Percentiles rank a stretch among this genome's conserved stretches.
phyloP scores from a whole-genome alignment of 2,797 vertebrate genomes.

The Macroramphosus scolopax region DNA sequence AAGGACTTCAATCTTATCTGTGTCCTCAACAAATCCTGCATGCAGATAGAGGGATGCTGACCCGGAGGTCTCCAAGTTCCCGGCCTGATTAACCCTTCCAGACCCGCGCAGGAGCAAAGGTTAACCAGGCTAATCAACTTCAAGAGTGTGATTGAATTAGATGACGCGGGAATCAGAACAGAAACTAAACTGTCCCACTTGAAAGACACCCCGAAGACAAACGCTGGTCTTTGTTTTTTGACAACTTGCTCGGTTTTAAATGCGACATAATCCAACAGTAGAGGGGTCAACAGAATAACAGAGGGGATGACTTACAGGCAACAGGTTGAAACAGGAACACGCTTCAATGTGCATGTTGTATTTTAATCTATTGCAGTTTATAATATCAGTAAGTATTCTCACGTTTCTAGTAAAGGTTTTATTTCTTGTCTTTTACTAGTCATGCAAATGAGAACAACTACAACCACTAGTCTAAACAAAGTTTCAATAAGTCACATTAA shows the following conservation, averaged over 20 bases:
- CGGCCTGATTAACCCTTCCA: conserved; percentile 87
- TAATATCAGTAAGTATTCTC: conserved; percentile 33
- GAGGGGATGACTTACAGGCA: conserved; percentile 1
- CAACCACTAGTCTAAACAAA: conserved; percentile 24
- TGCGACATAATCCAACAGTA: not conserved
- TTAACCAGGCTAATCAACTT: conserved; percentile 84
- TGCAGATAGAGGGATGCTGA: conserved; percentile 78
- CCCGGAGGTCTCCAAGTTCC: conserved; percentile 80
- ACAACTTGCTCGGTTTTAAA: too few species aligned
- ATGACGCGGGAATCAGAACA: conserved; percentile 57
- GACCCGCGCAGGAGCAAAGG: conserved; percentile 78
- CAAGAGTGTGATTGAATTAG: conserved; percentile 75
- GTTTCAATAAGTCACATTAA: conserved; percentile 6
- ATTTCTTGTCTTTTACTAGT: conserved; percentile 11
- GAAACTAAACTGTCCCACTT: conserved; percentile 37
- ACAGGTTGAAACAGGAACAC: conserved; percentile 14
- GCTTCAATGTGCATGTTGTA: too few species aligned
- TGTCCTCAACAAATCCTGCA: conserved; percentile 78
- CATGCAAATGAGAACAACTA: conserved; percentile 4
- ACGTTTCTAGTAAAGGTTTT: too few species aligned
- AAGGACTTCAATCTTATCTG: conserved; percentile 78
- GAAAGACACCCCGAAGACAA: not conserved
- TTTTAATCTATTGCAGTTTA: conserved; percentile 42
- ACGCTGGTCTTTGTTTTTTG: conserved; percentile 3
- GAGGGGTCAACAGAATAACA: not conserved